A percentile compares a stretch with the other conserved stretches of the same genome.
Conservation (phyloP, 2,113 vertebrate species). For the Hypocryptadius cinnamomeus region DNA sequence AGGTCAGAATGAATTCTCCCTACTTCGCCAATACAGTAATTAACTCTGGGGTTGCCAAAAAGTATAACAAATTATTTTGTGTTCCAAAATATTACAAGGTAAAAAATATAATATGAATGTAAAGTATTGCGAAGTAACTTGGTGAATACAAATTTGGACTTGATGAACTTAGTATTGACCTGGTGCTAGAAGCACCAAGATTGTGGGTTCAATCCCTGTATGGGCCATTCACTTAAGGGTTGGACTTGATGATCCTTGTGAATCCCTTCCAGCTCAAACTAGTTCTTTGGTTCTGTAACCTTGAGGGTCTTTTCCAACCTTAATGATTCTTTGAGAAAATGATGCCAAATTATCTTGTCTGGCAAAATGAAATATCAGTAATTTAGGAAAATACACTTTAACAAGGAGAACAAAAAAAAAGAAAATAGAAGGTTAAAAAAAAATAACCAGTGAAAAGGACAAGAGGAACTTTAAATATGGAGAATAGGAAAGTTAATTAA, state of each 20-base stretch:
- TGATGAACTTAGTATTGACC: neutral
- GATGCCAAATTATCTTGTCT: neutral
- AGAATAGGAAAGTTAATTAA: neutral
- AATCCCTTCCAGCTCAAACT: neutral
- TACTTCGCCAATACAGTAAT: neutral
- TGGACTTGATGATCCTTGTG: neutral
- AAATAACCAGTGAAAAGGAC: neutral
- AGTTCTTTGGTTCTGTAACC: neutral
- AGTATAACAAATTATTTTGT: neutral
- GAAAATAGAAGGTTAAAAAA: neutral
- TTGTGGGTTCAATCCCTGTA: neutral
- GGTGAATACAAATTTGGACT: neutral
- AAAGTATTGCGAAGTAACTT: neutral
- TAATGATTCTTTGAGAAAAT: neutral
- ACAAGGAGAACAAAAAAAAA: neutral
- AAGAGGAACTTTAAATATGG: neutral
- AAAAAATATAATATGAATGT: neutral
- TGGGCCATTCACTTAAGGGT: neutral
- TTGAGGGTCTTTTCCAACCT: neutral
- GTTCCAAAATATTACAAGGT: neutral
- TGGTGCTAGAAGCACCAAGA: fast-evolving
- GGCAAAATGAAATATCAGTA: neutral
- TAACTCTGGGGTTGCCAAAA: neutral
- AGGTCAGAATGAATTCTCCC: neutral
- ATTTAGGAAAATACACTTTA: neutral